Conservation (phyloP, 2,888 invertebrate species). For the Macropis europaea region DNA sequence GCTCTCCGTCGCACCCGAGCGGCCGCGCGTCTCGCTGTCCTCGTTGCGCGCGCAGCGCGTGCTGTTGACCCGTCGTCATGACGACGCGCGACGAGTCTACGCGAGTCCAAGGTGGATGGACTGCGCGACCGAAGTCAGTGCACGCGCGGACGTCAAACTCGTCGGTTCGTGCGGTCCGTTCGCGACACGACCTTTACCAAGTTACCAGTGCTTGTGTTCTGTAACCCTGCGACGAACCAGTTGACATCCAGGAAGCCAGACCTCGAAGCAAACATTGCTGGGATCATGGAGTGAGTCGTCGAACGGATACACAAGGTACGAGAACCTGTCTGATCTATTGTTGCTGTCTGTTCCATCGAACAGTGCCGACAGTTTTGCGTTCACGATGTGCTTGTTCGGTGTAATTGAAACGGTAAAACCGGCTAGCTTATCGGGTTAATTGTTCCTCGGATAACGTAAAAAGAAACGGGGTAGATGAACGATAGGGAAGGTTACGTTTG, state of each 20-base stretch:
- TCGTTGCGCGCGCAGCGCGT: slow-evolving; percentile 55
- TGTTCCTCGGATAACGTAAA: slow-evolving; percentile 6
- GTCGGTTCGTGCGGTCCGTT: slow-evolving; percentile 62
- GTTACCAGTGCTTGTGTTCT: slow-evolving; percentile 50
- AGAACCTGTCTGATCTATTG: too few relatives aligned
- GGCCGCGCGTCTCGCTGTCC: slow-evolving; percentile 19
- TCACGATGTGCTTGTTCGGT: neutral
- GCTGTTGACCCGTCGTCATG: slow-evolving; percentile 66
- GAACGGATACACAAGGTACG: slow-evolving; percentile 8
- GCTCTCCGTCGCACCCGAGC: slow-evolving; percentile 8
- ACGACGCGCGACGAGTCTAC: slow-evolving; percentile 64
- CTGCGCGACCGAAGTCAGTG: slow-evolving; percentile 72
- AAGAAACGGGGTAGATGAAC: too few relatives aligned
- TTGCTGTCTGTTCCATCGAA: too few relatives aligned
- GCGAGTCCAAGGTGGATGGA: slow-evolving; percentile 61
- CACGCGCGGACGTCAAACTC: slow-evolving; percentile 76
- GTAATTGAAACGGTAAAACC: slow-evolving; percentile 24
- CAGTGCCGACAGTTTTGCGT: too few relatives aligned
- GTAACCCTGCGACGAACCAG: neutral
- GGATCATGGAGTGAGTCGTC: slow-evolving; percentile 50
- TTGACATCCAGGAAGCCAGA: slow-evolving; percentile 3
- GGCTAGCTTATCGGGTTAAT: neutral
- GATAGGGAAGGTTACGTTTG: too few relatives aligned
- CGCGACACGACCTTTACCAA: slow-evolving; percentile 17
- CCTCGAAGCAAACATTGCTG: slow-evolving; percentile 9